phyloP scores from a whole-genome alignment of 2,113 vertebrate species.

The Fulmarus glacialis region DNA sequence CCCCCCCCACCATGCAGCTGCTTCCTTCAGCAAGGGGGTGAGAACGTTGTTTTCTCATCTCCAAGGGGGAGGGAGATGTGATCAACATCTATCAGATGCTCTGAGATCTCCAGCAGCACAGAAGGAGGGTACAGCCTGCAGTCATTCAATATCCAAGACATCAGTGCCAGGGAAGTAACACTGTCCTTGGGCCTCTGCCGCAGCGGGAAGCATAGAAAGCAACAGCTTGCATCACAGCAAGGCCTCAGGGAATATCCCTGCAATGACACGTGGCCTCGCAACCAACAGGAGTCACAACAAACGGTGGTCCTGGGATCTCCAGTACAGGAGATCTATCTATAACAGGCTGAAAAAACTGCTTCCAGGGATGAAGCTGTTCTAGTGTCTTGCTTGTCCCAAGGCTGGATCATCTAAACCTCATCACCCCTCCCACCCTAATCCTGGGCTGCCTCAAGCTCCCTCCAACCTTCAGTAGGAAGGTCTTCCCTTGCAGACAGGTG shows the following conservation, averaged over 20 bases:
- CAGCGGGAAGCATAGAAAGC: background rate
- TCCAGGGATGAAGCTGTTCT: background rate
- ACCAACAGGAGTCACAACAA: background rate
- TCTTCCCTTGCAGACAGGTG: background rate
- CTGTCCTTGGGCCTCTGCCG: background rate
- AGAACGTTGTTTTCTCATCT: constrained; percentile 20
- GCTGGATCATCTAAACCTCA: background rate
- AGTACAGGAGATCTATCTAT: background rate
- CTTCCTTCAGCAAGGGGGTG: background rate
- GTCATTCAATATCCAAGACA: constrained; percentile 21
- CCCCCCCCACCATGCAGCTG: background rate
- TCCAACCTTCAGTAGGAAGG: background rate
- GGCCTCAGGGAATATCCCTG: background rate
- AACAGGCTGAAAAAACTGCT: background rate
- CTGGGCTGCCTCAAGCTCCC: background rate
- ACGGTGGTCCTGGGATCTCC: background rate
- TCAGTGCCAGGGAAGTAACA: background rate
- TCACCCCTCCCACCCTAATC: background rate
- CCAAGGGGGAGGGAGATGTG: background rate
- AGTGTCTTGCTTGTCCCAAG: background rate
- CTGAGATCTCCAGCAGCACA: background rate
- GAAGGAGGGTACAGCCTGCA: background rate
- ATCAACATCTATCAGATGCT: constrained; percentile 34
- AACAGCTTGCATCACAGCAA: background rate
- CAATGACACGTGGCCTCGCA: background rate